Evolutionary conservation across 2,888 invertebrate genomes (phyloP), one percentile per base, ranked within the genome.

Genomic region (Ceramica pisi): DNA sequence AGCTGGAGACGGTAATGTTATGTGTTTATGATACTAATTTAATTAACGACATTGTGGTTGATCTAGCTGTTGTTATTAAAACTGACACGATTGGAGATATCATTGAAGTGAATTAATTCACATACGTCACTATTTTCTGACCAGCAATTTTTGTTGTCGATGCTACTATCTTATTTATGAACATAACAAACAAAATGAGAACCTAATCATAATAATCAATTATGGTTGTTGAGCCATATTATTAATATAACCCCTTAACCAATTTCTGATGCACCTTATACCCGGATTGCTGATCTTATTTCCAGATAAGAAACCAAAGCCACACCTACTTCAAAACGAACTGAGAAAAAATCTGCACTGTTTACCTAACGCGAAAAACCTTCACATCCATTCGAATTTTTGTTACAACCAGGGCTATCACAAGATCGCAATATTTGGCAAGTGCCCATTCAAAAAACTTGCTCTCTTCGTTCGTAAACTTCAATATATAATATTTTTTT

Each of bases 401-500:
- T 57, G 59, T 35, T 19, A 51, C 56, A 71, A 60, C 14, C 51
- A 46, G 14, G 46, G 57, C 44, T 80, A 81, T 78, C 79, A 67
- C 14, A 35, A 50, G 67, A 84, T 81, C 67, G 48, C 71, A 80
- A 82, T 82, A 79, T 84, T 82, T 82, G 84, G 81, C 80, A 63
- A 75, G 66, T 75, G 57, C n/a, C 63, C 67, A 77, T 84, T 78
- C 66, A 77, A 71, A 72, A 78, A 73, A 74, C 76, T 68, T 16
- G 72, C 73, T 78, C 26, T 56, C 21, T 73, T 46, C 68, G 57
- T 68, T 59, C 67, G 56, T 67, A 88, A 87, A 88, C 85, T 79
- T 86, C 87, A 89, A 90, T 92, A 91, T 89, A 91, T 92, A 90
- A 91, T 92, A 92, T 93, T 92, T 95, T 95, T 94, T 95, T 94